Evolutionary conservation across 2,113 vertebrate genomes (phyloP).

Genomic region (Nicator chloris): DNA sequence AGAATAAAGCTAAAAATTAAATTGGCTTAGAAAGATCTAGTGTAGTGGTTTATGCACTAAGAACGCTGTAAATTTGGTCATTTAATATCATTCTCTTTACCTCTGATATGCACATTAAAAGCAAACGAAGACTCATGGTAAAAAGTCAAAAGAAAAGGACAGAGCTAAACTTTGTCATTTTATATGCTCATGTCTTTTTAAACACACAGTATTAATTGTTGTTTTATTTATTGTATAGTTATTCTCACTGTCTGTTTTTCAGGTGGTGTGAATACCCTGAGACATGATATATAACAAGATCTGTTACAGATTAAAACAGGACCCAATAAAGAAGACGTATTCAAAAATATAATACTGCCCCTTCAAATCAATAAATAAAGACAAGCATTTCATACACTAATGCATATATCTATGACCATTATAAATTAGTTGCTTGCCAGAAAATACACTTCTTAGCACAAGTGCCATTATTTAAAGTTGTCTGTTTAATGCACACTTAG

Average conservation of each 20-base stretch:
- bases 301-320: slow-evolving; percentile 74
- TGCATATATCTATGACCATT: slow-evolving; percentile 84
- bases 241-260: slow-evolving; percentile 70
- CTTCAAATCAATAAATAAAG: slow-evolving; percentile 85
- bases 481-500: slow-evolving; percentile 86
- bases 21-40: slow-evolving; percentile 77
- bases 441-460: slow-evolving; percentile 87
- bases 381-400: slow-evolving; percentile 84
- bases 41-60: slow-evolving; percentile 78
- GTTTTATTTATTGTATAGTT: slow-evolving; percentile 57
- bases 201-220: slow-evolving; percentile 38
- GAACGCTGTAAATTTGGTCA: slow-evolving; percentile 75
- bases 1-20: slow-evolving; percentile 84
- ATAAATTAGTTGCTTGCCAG: slow-evolving; percentile 86
- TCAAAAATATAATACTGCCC: slow-evolving; percentile 77
- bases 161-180: background rate
- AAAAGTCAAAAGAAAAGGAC: background rate
- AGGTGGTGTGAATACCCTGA: slow-evolving; percentile 60
- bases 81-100: slow-evolving; percentile 73
- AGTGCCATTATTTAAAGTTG: slow-evolving; percentile 85
- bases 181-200: background rate
- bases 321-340: slow-evolving; percentile 75
- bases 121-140: background rate
- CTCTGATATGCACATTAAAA: slow-evolving; percentile 60
- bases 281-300: slow-evolving; percentile 71